A percentile compares a stretch with the other conserved stretches of the same genome.
phyloP scores from a whole-genome alignment of 2,888 invertebrate genomes.

The Drosophila flavopinicola region DNA sequence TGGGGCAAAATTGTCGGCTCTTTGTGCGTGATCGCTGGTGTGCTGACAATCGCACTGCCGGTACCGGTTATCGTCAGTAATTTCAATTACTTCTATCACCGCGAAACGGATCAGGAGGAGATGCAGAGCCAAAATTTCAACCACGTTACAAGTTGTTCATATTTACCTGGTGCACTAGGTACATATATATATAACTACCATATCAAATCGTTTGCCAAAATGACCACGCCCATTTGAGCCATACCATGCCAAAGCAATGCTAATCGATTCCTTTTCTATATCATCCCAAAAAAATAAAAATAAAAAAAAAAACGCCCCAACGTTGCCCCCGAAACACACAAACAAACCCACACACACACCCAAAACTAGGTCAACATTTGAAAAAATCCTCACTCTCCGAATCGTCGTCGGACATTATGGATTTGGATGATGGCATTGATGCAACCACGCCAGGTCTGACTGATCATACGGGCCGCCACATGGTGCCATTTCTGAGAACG shows the following conservation, averaged over 20 bases:
- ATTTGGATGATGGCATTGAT: constrained; percentile 93
- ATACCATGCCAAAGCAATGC: constrained; percentile 41
- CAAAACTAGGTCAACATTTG: constrained; percentile 90
- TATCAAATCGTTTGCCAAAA: constrained; percentile 50
- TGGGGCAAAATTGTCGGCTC: constrained; percentile 99
- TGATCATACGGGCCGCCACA: constrained; percentile 84
- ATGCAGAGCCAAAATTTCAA: constrained; percentile 99
- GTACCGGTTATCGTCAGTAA: constrained; percentile 99
- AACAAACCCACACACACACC: constrained; percentile 8
- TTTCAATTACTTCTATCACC: constrained; percentile 99
- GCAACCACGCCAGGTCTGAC: constrained; percentile 84
- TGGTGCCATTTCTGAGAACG: constrained; percentile 85
- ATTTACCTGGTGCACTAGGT: constrained; percentile 97
- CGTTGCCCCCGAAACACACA: constrained; percentile 18
- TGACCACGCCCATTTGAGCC: constrained; percentile 35
- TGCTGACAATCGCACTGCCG: constrained; percentile 99
- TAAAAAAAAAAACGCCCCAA: constrained; percentile 26
- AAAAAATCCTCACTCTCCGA: constrained; percentile 95
- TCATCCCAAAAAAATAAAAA: constrained; percentile 36
- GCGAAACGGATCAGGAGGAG: constrained; percentile 99
- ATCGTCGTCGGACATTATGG: constrained; percentile 95
- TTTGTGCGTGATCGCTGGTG: constrained; percentile 99
- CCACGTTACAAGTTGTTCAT: constrained; percentile 98
- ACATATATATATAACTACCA: constrained; percentile 83
- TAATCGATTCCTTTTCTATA: constrained; percentile 54